Base-by-base conservation (phyloP, 1,140 invertebrate species). In the Drosophila kanapiae region DNA sequence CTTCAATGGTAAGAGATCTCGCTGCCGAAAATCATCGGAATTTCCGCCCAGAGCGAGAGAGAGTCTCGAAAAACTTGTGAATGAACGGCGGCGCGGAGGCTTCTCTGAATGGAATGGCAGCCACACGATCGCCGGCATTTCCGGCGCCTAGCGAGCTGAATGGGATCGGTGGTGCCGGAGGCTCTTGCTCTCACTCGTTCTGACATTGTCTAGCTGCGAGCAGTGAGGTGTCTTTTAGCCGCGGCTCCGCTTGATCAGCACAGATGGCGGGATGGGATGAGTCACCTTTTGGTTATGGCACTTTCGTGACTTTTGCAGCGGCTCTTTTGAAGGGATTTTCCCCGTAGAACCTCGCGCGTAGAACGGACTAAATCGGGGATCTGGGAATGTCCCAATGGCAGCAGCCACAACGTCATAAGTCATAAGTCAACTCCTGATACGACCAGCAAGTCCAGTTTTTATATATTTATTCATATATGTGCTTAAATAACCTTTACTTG, bases 1-100 rank as follows among this genome's bases (percentile, higher is more conserved):
- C 64, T 94, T 94, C 71, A 94, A 94, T 91, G 94, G 94, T 94
- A 84, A 78, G 75, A 76, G 35, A 29, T n/a, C 10, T 33, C 13
- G 10, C 13, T 4, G 48, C 68, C 68, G n/a, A 71, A 65, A 74
- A 72, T 51, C 70, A 60, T 74, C 16, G 75, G 75, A 78, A 78
- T 78, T 75, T 75, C 75, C 63, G 72, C 48, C 59, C n/a, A 31
- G 31, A 29, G 37, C 23, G 31, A 18, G 31, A 23, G 23, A 23
- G 23, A 23, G 23, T n/a, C n/a, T n/a, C 57, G 38, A 33, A 4
- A 40, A 18, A 23, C 13, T 23, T 43, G 48, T 60, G 49, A 59
- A 69, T 77, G 75, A 31, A 59, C 18, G 37, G 37, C 61, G 14
- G 23, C 51, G 61, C 35, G 49, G 47, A 53, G 67, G 27, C 29